Base-by-base conservation (phyloP, 2,797 vertebrate genomes). In the Heteromormyrus szaboi region DNA sequence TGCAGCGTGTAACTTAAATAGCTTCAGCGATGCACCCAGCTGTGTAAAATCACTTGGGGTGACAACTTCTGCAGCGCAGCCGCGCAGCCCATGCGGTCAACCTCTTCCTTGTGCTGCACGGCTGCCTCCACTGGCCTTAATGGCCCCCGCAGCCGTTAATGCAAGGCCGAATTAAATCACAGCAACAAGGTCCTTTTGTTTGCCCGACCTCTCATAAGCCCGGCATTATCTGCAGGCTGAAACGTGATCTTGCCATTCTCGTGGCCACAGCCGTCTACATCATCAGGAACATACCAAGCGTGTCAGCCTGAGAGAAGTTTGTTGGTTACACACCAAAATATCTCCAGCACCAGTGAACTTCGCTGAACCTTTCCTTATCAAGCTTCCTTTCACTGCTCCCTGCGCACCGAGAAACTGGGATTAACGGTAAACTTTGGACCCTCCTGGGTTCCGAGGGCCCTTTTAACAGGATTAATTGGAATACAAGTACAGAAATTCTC, bases 151-250 rank as follows among this genome's bases (percentile, higher is more conserved):
- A 14, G 25, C 41, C 22, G 19, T 85, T 81, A 33, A 85, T 53
- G 56, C 54, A 85, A 46, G 44, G 29, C 25, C 2, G 85, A 50
- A 33, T 86, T 86, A 72, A 86, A 79, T 86, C 84, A 56, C 65
- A 22, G 50, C 84, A 86, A 89, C 88, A 89, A 86, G 62, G 50
- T 89, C 29, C 62, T 86, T 89, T 89, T 89, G 88, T 89, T 89
- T 54, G 48, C n/a, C 17, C 14, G 84, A 79, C 48, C 84, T 41
- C 62, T 54, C 29, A 86, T 76, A 86, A 85, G 29, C 62, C 65
- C 1, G 48, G 65, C 84, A 72, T 86, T 86, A 89, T 89, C 84
- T 50, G 19, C 29, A 3, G 83, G 83, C 88, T 50, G 59, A 86
- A 37, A 59, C 37, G 33, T 88, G 84, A 72, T 85, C 59, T 11